These are phyloP conservation scores for Chalcis sispes DNA, from an alignment of 2,888 invertebrate genomes.

Conservation along the genomic window DNA sequence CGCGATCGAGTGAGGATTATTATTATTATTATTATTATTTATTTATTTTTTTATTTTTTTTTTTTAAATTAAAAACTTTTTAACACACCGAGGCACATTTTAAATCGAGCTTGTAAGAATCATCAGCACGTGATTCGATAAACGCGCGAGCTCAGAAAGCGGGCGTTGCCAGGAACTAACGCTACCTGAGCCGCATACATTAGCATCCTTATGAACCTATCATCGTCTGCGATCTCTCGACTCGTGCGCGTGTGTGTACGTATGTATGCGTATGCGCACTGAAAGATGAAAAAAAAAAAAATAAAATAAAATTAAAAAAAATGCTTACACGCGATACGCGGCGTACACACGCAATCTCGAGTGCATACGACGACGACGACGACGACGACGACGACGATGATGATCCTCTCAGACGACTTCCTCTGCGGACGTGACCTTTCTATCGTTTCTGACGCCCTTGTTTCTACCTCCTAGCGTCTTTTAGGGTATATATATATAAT, in stretches of 20 bases:
- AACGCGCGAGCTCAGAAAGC: slow-evolving; percentile 58
- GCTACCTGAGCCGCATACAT: slow-evolving; percentile 68
- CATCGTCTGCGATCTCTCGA: slow-evolving; percentile 62
- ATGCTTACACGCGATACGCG: background rate
- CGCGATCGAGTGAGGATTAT: no score
- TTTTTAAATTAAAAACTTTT: no score
- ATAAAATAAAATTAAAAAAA: background rate
- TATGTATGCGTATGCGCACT: background rate
- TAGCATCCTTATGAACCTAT: slow-evolving; percentile 61
- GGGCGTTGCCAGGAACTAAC: slow-evolving; percentile 63
- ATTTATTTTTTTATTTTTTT: no score
- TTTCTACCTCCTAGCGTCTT: background rate
- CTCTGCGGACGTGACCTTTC: slow-evolving; percentile 43
- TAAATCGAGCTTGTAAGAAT: slow-evolving; percentile 17
- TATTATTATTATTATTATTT: no score
- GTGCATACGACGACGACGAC: background rate
- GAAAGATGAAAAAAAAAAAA: no score
- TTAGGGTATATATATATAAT: background rate
- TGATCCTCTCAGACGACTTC: slow-evolving; percentile 52
- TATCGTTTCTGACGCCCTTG: background rate
- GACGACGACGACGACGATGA: slow-evolving; percentile 45
- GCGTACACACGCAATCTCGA: background rate
- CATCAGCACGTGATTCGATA: no score
- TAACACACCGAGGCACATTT: background rate
- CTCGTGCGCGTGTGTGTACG: slow-evolving; percentile 35